A percentile compares a stretch with the other conserved stretches of the same genome.
phyloP scores from a whole-genome alignment of 2,797 vertebrate species.

The Ficedula albicollis region DNA sequence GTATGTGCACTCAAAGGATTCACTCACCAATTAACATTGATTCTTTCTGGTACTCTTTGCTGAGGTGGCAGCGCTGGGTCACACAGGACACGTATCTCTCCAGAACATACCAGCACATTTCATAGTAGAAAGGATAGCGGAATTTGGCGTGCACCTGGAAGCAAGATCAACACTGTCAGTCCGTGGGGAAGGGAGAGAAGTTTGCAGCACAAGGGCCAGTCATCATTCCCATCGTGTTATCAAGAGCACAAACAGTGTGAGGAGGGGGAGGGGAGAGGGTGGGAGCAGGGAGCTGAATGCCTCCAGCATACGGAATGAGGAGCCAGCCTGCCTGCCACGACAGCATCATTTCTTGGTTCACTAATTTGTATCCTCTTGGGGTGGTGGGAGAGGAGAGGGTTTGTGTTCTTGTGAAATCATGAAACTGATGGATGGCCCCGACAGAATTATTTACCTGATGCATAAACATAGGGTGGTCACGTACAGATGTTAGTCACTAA shows the following conservation, averaged over 20 bases:
- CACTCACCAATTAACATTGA: conserved; percentile 85
- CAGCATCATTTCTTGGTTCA: conserved; percentile 66
- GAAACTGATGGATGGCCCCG: conserved; percentile 37
- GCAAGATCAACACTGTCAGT: conserved; percentile 9
- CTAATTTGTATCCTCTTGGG: conserved; percentile 66
- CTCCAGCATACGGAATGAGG: conserved; percentile 68
- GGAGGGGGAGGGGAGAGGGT: conserved; percentile 43
- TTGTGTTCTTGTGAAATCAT: conserved; percentile 28
- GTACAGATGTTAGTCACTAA: conserved; percentile 49
- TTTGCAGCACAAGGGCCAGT: conserved; percentile 16
- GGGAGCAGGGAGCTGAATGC: conserved; percentile 53
- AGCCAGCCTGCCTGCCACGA: conserved; percentile 46
- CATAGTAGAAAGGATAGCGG: conserved; percentile 98
- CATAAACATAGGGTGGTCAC: conserved; percentile 49
- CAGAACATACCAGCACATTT: conserved; percentile 99
- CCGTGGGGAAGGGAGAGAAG: conserved; percentile 7
- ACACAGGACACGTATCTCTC: conserved; percentile 94
- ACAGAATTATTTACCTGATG: neutral
- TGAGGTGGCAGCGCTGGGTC: conserved; percentile 91
- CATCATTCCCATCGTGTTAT: conserved; percentile 58
- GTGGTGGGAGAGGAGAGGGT: conserved; percentile 29
- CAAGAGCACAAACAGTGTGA: conserved; percentile 54
- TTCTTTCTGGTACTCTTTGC: conserved; percentile 85
- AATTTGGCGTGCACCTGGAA: conserved; percentile 95
- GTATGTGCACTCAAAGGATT: conserved; percentile 3